phyloP scores from a whole-genome alignment of 2,113 vertebrate genomes.

The Perca flavescens region DNA sequence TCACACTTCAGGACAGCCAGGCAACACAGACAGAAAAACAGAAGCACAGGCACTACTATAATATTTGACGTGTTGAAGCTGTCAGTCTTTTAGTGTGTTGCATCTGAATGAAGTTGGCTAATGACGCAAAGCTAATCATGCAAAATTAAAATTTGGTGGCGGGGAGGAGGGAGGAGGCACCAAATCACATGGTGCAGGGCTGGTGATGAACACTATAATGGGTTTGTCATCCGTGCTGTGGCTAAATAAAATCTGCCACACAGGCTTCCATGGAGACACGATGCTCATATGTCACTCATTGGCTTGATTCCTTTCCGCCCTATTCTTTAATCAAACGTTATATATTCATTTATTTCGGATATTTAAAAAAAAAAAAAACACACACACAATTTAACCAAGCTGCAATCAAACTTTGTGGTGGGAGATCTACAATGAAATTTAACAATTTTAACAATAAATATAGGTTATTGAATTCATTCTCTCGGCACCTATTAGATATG shows the following conservation, averaged over 20 bases:
- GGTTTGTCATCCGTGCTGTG: conserved; percentile 89
- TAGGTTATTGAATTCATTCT: conserved; percentile 94
- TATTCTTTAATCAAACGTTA: conserved; percentile 92
- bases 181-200: conserved; percentile 94
- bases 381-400: conserved; percentile 85
- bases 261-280: conserved; percentile 87
- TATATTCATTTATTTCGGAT: conserved; percentile 95
- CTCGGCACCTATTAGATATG: conserved; percentile 92
- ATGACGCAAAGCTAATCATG: conserved; percentile 99
- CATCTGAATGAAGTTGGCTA: conserved; percentile 94
- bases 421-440: conserved; percentile 87
- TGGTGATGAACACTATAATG: conserved; percentile 95
- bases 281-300: conserved; percentile 89
- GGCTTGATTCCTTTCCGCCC: conserved; percentile 76
- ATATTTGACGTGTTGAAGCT: conserved; percentile 92
- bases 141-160: conserved; percentile 98
- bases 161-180: conserved; percentile 86
- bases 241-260: conserved; percentile 96
- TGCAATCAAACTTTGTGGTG: conserved; percentile 92
- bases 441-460: conserved; percentile 92
- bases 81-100: conserved; percentile 87
- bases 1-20: conserved; percentile 88
- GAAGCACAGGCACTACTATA: conserved; percentile 81
- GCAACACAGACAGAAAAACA: conserved; percentile 63
- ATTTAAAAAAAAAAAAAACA: conserved; percentile 89